phyloP scores from a whole-genome alignment of 2,888 invertebrate genomes.

The Drosophila aldrichi region DNA sequence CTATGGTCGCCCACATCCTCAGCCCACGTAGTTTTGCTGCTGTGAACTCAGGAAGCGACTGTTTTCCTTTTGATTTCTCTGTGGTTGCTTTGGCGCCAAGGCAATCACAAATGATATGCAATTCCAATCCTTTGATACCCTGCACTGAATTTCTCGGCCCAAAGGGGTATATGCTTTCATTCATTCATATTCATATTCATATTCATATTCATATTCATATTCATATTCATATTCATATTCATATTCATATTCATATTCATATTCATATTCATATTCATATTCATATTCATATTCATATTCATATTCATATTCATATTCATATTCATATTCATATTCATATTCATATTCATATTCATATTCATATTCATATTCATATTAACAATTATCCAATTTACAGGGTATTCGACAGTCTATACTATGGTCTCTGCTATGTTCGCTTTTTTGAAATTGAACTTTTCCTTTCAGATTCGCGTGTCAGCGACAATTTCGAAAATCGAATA shows the following conservation, averaged over 20 bases:
- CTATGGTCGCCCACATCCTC: background rate
- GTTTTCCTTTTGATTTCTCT: constrained; percentile 44
- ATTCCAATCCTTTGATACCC: constrained; percentile 29
- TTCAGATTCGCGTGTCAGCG: constrained; percentile 21
- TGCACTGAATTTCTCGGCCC: background rate
- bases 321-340: background rate
- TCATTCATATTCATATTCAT: background rate
- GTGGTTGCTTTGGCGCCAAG: constrained; percentile 28
- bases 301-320: background rate
- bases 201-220: background rate
- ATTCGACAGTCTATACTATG: background rate
- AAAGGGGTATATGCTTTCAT: background rate
- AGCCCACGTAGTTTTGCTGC: constrained; percentile 32
- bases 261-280: background rate
- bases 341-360: background rate
- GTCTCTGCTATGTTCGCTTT: too few species aligned
- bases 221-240: background rate
- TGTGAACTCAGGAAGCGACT: constrained; percentile 41
- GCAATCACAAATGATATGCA: constrained; percentile 34
- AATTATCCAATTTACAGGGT: background rate
- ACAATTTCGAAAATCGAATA: constrained; percentile 18
- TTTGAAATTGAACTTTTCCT: background rate
- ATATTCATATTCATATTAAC: background rate
- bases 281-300: background rate
- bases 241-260: background rate